phyloP scores from a whole-genome alignment of 2,113 vertebrate genomes.

The Fregetta grallaria region DNA sequence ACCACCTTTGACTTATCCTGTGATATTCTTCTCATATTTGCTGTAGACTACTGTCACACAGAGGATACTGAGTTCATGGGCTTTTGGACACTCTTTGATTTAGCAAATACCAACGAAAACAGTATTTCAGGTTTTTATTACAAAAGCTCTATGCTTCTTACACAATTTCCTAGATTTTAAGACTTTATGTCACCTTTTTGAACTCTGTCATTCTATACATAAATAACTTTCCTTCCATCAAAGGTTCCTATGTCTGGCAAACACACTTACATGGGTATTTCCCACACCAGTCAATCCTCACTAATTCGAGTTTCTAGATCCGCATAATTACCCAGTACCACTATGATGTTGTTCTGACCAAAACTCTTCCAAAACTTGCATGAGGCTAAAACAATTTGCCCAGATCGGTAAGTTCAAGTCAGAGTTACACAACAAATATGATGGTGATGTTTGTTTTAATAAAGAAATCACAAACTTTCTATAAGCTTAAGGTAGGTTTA shows the following conservation, averaged over 20 bases:
- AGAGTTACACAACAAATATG: neutral
- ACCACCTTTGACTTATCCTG: neutral
- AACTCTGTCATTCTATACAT: neutral
- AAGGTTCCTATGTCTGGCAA: neutral
- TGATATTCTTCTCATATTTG: neutral
- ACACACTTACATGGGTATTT: neutral
- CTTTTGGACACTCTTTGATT: neutral
- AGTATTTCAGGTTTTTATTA: neutral
- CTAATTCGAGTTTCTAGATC: neutral
- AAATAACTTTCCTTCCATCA: neutral
- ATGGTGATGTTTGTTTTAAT: neutral
- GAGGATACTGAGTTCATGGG: neutral
- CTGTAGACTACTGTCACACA: neutral
- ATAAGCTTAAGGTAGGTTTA: neutral
- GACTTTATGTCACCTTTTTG: neutral
- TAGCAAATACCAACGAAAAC: neutral
- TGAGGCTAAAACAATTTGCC: neutral
- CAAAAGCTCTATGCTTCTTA: neutral
- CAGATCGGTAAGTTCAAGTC: neutral
- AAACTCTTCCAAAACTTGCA: neutral
- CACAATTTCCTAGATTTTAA: neutral
- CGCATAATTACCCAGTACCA: neutral
- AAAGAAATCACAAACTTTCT: neutral
- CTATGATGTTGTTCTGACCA: neutral
- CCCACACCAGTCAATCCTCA: neutral